phyloP scores from a whole-genome alignment of 1,140 invertebrate genomes.

The Pygmarrhopalites habei region DNA sequence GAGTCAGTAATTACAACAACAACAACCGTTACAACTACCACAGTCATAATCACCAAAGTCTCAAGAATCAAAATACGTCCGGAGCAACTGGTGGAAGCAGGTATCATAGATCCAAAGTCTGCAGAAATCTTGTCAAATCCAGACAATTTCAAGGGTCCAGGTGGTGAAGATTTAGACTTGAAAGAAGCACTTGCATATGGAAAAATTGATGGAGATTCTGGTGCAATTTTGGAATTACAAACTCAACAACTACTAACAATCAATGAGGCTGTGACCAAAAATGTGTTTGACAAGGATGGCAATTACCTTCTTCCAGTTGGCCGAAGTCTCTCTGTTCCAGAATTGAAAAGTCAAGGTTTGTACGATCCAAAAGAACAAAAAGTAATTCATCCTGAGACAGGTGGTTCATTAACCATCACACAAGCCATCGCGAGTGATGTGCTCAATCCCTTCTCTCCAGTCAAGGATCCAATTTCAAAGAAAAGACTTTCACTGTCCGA shows the following conservation, averaged over 20 bases:
- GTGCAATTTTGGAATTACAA: slow-evolving; percentile 73
- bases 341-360: slow-evolving; percentile 72
- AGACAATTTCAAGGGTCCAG: slow-evolving; percentile 51
- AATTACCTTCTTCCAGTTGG: slow-evolving; percentile 71
- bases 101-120: slow-evolving; percentile 66
- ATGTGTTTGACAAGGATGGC: slow-evolving; percentile 72
- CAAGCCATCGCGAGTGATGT: slow-evolving; percentile 83
- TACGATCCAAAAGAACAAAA: slow-evolving; percentile 66
- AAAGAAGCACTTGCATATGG: slow-evolving; percentile 67
- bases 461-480: slow-evolving; percentile 53
- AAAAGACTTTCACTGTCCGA: slow-evolving; percentile 63
- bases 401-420: slow-evolving; percentile 60
- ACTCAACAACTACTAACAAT: slow-evolving; percentile 70
- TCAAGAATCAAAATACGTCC: slow-evolving; percentile 42
- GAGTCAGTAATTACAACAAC: slow-evolving; percentile 36
- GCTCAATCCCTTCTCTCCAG: slow-evolving; percentile 64
- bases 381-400: slow-evolving; percentile 85
- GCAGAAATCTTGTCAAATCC: slow-evolving; percentile 57
- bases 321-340: slow-evolving; percentile 69
- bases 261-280: slow-evolving; percentile 72
- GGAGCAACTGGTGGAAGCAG: slow-evolving; percentile 61
- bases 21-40: slow-evolving; percentile 34
- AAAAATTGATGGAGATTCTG: slow-evolving; percentile 64
- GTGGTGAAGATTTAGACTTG: slow-evolving; percentile 57
- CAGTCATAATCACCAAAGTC: slow-evolving; percentile 35